Base-by-base conservation (phyloP, 1,140 invertebrate species). In the Hylaeus anthracinus region DNA sequence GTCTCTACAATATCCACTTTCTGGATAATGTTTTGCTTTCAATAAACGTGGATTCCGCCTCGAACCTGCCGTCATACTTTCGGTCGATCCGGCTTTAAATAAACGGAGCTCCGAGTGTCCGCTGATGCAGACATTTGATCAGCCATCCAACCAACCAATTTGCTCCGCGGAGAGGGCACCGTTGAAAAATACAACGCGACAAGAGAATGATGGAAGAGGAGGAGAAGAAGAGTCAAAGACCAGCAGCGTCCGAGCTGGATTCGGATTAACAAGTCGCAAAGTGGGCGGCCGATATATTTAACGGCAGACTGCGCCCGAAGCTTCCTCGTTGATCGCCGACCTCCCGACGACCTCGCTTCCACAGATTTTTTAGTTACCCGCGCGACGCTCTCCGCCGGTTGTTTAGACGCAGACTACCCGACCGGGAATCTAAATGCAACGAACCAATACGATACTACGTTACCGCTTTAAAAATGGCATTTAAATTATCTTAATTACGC, bases 201-300 rank as follows among this genome's bases (percentile, higher is more conserved):
- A 12, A 70, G 39, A 48, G 69, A 66, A 75, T 48, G 55, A 12
- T 14, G n/a, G 66, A 37, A 41, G 51, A 58, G 43, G 10, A 79
- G 15, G 26, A 63, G 70, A 60, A 73, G 4, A 61, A 37, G 72
- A 83, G 82, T 83, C 72, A 76, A 83, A 83, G 79, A 83, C 61
- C 79, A 75, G 26, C 65, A 65, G 39, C 60, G 53, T 9, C n/a
- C 43, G 67, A 75, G 78, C 56, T 58, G 48, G 53, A 73, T 72
- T 77, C 63, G 41, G 80, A 85, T 85, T 73, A 81, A 78, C 76
- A 43, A 84, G 45, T 66, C 9, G 51, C 55, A 58, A 82, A 80
- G 85, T 86, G 77, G 82, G 83, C 86, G 81, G 75, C 78, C 75
- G 83, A 67, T 86, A 83, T 86, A 88, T 86, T 88, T 88, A 88